phyloP scores from a whole-genome alignment of 1,140 invertebrate species.

The Octopus sinensis region DNA sequence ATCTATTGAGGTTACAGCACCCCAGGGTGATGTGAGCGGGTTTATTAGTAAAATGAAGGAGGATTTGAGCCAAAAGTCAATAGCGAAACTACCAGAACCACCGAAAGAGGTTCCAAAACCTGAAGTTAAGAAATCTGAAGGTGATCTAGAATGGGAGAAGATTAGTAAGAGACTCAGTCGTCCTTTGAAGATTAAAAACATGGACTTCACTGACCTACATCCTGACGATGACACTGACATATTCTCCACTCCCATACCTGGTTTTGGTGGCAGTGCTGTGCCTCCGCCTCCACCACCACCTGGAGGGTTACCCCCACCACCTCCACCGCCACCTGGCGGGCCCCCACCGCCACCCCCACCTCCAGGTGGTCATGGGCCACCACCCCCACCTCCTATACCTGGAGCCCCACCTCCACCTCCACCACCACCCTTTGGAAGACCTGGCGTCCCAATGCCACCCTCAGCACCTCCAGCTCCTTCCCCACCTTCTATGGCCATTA shows the following conservation, averaged over 20 bases:
- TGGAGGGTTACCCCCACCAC: constrained; percentile 24
- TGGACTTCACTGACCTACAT: constrained; percentile 90
- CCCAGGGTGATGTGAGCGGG: constrained; percentile 75
- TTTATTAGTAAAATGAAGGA: constrained; percentile 91
- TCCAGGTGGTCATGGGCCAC: constrained; percentile 56
- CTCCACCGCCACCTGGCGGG: constrained; percentile 42
- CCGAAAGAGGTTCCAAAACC: constrained; percentile 31
- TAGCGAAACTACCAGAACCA: constrained; percentile 58
- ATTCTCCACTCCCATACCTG: constrained; percentile 35
- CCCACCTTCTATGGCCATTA: constrained; percentile 52
- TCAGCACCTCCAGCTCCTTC: constrained; percentile 53
- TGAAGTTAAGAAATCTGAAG: constrained; percentile 84
- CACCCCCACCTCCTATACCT: constrained; percentile 41
- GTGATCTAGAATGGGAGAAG: constrained; percentile 92
- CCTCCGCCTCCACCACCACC: constrained; percentile 29
- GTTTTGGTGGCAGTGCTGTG: constrained; percentile 63
- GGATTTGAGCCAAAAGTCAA: constrained; percentile 61
- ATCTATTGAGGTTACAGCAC: constrained; percentile 15
- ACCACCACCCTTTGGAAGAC: constrained; percentile 53
- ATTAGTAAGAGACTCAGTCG: constrained; percentile 76
- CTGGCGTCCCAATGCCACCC: constrained; percentile 48
- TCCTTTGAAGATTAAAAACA: constrained; percentile 84
- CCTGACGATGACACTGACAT: constrained; percentile 63
- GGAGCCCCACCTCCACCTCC: constrained; percentile 58
- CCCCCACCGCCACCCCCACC: constrained; percentile 52